A percentile compares a stretch with the other conserved stretches of the same genome.
These are phyloP conservation scores for Polyploca ridens DNA, from an alignment of 2,888 invertebrate genomes.

Conservation along the genomic window DNA sequence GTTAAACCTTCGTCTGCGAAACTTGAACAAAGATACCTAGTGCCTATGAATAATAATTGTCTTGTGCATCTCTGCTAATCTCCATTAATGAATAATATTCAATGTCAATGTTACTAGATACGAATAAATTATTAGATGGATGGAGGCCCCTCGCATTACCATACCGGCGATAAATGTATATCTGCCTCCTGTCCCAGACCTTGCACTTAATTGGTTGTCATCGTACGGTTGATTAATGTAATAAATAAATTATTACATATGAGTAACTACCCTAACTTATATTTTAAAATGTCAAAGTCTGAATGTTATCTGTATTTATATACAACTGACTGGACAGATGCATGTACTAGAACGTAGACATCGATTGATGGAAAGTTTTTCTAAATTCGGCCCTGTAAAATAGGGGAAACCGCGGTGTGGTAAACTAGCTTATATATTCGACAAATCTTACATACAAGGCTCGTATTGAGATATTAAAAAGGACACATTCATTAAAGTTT, in stretches of 20 bases:
- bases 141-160: neutral
- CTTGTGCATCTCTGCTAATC: neutral
- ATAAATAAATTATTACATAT: neutral
- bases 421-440: too few species aligned
- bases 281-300: too few species aligned
- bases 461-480: too few species aligned
- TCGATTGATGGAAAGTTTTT: too few species aligned
- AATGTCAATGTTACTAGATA: conserved; percentile 12
- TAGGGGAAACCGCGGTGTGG: too few species aligned
- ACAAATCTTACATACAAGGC: too few species aligned
- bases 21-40: neutral
- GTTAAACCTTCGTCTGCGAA: neutral
- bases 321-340: too few species aligned
- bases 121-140: conserved; percentile 4
- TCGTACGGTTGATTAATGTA: neutral
- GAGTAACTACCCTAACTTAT: too few species aligned
- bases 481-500: too few species aligned
- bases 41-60: neutral
- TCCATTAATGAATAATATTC: conserved; percentile 3
- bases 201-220: conserved; percentile 2
- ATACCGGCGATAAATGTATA: neutral
- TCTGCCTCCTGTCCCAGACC: neutral
- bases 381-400: too few species aligned
- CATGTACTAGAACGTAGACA: too few species aligned
- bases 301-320: too few species aligned